phyloP scores from a whole-genome alignment of 2,888 invertebrate species.

The Formica aserva region DNA sequence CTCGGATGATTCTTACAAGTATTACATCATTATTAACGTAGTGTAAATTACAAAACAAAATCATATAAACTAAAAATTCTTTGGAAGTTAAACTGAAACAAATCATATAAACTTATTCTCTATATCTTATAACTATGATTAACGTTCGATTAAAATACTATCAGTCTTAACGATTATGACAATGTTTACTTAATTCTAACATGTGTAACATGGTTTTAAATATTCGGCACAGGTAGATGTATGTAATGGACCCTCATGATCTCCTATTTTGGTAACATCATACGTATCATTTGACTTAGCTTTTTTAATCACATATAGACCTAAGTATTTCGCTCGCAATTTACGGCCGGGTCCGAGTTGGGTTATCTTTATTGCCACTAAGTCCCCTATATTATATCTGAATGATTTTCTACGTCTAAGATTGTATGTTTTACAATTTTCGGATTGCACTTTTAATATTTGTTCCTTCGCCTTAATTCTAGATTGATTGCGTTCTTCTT shows the following conservation, averaged over 20 bases:
- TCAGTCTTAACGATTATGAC: no score
- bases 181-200: no score
- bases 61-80: no score
- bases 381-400: neutral
- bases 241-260: conserved; percentile 7
- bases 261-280: conserved; percentile 21
- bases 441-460: conserved; percentile 33
- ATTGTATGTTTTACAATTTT: conserved; percentile 49
- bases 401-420: neutral
- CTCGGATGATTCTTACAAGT: no score
- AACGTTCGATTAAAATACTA: no score
- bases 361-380: conserved; percentile 53
- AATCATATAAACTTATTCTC: no score
- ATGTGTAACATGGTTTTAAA: conserved; percentile 40
- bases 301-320: conserved; percentile 52
- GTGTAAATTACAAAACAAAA: no score
- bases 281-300: conserved; percentile 47
- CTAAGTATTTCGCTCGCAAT: conserved; percentile 50
- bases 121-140: no score
- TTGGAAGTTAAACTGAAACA: no score
- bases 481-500: conserved; percentile 27
- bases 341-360: conserved; percentile 48
- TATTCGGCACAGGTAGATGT: conserved; percentile 27
- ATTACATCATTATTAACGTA: no score
- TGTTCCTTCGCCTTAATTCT: conserved; percentile 31